Percentiles rank a stretch among this genome's conserved stretches.
phyloP scores from a whole-genome alignment of 64 coral and sea anemone genomes.

The Montipora cactus region DNA sequence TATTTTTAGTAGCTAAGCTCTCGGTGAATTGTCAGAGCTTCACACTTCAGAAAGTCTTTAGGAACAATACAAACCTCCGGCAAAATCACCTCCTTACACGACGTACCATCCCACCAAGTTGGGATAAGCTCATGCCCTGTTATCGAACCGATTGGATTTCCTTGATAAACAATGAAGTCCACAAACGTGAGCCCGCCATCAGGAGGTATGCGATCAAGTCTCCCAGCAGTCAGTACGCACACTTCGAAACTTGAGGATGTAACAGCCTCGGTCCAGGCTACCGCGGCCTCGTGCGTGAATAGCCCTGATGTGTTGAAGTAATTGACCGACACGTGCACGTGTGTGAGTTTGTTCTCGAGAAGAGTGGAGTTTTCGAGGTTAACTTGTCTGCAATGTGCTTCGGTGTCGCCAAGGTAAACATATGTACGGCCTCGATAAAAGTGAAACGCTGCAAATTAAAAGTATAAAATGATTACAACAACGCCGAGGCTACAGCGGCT shows the following conservation, averaged over 20 bases:
- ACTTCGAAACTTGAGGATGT: slow-evolving; percentile 39
- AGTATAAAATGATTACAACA: neutral
- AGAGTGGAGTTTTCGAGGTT: slow-evolving; percentile 22
- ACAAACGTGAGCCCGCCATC: slow-evolving; percentile 69
- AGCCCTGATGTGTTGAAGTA: slow-evolving; percentile 63
- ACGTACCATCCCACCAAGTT: slow-evolving; percentile 79
- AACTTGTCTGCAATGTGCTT: slow-evolving; percentile 63
- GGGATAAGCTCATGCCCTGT: slow-evolving; percentile 42
- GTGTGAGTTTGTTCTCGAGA: neutral
- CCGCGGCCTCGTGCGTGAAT: slow-evolving; percentile 86
- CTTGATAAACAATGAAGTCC: slow-evolving; percentile 81
- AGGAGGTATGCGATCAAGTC: slow-evolving; percentile 71
- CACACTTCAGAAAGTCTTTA: neutral
- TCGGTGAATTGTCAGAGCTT: neutral
- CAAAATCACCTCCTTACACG: slow-evolving; percentile 48
- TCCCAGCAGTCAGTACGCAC: slow-evolving; percentile 78
- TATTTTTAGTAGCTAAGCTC: no score
- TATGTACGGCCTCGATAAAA: slow-evolving; percentile 56
- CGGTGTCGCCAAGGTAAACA: slow-evolving; percentile 52
- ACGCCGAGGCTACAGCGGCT: no score
- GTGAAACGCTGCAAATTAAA: slow-evolving; percentile 45
- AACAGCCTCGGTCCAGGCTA: slow-evolving; percentile 83
- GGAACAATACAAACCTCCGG: slow-evolving; percentile 32
- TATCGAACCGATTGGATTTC: slow-evolving; percentile 62
- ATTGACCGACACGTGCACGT: slow-evolving; percentile 58